A percentile compares a stretch with the other conserved stretches of the same genome.
Conservation (phyloP, 2,113 vertebrate genomes). For the Balaeniceps rex region DNA sequence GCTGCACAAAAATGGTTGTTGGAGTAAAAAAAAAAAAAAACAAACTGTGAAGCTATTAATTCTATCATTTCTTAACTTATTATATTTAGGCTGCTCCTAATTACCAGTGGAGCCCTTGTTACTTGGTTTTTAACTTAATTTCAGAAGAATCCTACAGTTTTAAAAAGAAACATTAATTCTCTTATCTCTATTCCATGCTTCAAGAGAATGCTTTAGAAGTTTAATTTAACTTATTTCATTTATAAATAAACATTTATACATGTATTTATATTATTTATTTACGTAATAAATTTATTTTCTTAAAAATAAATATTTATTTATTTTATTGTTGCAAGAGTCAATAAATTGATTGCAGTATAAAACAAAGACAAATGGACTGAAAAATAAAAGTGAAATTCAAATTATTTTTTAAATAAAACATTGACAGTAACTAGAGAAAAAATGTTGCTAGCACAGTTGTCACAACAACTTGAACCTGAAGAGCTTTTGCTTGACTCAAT, state of each 20-base stretch:
- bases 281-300: background rate
- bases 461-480: constrained; percentile 9
- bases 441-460: background rate
- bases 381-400: background rate
- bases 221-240: background rate
- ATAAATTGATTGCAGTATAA: background rate
- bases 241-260: background rate
- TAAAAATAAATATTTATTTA: background rate
- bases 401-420: background rate
- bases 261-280: background rate
- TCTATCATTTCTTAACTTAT: background rate
- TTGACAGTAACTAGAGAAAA: background rate
- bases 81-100: background rate
- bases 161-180: background rate
- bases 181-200: background rate
- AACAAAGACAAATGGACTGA: background rate
- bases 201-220: background rate
- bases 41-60: background rate
- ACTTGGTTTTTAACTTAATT: background rate
- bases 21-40: background rate
- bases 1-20: background rate
- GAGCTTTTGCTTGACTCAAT: background rate
- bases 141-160: background rate
- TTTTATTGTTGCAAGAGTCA: background rate
- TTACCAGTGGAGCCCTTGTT: background rate